Base-by-base conservation (phyloP, 2,888 invertebrate species). In the Philonicus albiceps region DNA sequence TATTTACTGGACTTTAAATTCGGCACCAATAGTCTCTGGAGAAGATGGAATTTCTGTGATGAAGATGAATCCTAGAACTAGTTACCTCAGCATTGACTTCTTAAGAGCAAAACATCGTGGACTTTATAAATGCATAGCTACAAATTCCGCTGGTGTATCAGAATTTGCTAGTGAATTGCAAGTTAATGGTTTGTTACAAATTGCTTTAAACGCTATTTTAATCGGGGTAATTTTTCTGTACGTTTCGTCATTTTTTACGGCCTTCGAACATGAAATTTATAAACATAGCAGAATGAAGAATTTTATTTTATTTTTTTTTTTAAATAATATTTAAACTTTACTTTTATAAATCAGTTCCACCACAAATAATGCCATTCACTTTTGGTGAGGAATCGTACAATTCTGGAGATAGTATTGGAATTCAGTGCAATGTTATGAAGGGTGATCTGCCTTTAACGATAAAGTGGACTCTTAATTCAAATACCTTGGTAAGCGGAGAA, bases 371-470 rank as follows among this genome's bases (percentile, higher is more conserved):
- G 89, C 95, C 95, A 49, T 95, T 96, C 90, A 94, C 94, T 89
- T 96, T 96, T 89, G 96, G 96, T 88, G 94, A 94, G 81, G 95
- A 95, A 87, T 94, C 95, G 3, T 93, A 95, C 22, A 95, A 96
- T 90, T 94, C 95, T 86, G 95, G 95, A 86, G 95, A 96, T 90
- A 94, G 94, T 90, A 94, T 95, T 49, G 95, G 95, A 74, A 94
- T 95, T 16, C 94, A 94, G 88, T 97, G 96, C 91, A 94, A 95
- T 90, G 95, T 96, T 43, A 94, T 94, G 88, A 96, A 96, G 91
- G 96, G 97, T 83, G 97, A 97, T 91, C 92, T 95, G 88, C 97
- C 97, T 34, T 93, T 97, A 86, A 94, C 94, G 88, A 96, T 97
- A 87, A 93, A 94, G 81, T 97, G 97, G 97, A 94, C 93, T 76